Evolutionary conservation across 2,888 invertebrate species (phyloP).

Genomic region (Mythimna lalbum): DNA sequence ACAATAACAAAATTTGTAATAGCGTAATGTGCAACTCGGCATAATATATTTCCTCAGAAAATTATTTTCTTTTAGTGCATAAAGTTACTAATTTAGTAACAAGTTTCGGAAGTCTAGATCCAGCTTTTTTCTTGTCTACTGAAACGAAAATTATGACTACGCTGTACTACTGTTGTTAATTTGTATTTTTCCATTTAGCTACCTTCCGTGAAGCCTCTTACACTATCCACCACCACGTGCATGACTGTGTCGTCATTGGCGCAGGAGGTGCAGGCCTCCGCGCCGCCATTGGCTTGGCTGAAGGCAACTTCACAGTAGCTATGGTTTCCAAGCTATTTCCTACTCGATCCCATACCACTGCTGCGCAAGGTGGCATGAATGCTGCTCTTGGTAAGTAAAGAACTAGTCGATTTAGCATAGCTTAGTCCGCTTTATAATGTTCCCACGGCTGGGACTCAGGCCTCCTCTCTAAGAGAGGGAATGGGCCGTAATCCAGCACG

Average conservation of each 20-base stretch:
- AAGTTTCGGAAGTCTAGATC: not conserved
- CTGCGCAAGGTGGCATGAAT: conserved; percentile 99
- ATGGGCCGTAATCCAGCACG: too few relatives aligned
- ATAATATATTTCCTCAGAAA: too few relatives aligned
- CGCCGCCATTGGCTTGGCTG: conserved; percentile 98
- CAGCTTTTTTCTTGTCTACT: not conserved
- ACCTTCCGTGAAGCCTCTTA: conserved; percentile 89
- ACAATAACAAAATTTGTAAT: too few relatives aligned
- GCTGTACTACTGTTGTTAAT: not conserved
- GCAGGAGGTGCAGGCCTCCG: conserved; percentile 99
- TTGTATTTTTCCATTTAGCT: conserved; percentile 35
- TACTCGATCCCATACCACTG: conserved; percentile 99
- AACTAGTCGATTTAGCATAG: not conserved
- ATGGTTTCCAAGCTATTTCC: conserved; percentile 99
- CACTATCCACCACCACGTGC: conserved; percentile 97
- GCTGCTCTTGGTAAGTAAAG: conserved; percentile 94
- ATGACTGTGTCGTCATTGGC: conserved; percentile 98
- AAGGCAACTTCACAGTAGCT: conserved; percentile 98
- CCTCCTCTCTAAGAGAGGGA: too few relatives aligned
- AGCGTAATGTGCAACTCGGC: too few relatives aligned
- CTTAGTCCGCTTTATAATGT: too few relatives aligned
- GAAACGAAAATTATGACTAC: not conserved
- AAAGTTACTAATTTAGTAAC: too few relatives aligned
- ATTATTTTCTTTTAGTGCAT: too few relatives aligned
- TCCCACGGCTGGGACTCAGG: too few relatives aligned